Percentiles rank a stretch among this genome's conserved stretches.
Conservation (phyloP, 1,140 invertebrate species). For the Bombus haemorrhoidalis region DNA sequence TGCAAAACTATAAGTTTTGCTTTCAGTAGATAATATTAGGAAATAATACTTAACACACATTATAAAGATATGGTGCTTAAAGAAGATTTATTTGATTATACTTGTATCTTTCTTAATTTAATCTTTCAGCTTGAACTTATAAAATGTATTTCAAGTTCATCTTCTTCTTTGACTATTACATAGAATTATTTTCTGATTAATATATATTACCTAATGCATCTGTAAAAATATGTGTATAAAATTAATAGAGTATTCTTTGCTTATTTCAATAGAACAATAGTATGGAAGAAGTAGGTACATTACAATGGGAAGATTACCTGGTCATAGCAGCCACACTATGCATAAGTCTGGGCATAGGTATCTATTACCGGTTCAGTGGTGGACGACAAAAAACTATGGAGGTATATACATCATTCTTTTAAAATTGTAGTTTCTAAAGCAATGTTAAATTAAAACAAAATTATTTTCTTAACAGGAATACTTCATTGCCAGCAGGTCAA, state of each 20-base stretch:
- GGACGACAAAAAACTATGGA: constrained; percentile 93
- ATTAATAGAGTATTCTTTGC: background rate
- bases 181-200: background rate
- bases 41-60: background rate
- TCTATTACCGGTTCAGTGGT: constrained; percentile 93
- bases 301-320: constrained; percentile 85
- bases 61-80: constrained; percentile 10
- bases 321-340: constrained; percentile 85
- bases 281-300: constrained; percentile 62
- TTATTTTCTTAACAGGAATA: constrained; percentile 87
- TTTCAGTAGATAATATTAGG: too few species aligned
- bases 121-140: background rate
- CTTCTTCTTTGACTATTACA: background rate
- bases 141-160: background rate
- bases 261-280: background rate
- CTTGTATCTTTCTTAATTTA: background rate
- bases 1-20: background rate
- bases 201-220: background rate
- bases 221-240: background rate
- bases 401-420: constrained; percentile 79
- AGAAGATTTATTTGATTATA: background rate
- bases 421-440: background rate
- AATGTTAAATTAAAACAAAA: background rate
- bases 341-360: constrained; percentile 88
- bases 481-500: constrained; percentile 90